Conservation (phyloP, 2,797 vertebrate genomes). For the Syngnathus acus region DNA sequence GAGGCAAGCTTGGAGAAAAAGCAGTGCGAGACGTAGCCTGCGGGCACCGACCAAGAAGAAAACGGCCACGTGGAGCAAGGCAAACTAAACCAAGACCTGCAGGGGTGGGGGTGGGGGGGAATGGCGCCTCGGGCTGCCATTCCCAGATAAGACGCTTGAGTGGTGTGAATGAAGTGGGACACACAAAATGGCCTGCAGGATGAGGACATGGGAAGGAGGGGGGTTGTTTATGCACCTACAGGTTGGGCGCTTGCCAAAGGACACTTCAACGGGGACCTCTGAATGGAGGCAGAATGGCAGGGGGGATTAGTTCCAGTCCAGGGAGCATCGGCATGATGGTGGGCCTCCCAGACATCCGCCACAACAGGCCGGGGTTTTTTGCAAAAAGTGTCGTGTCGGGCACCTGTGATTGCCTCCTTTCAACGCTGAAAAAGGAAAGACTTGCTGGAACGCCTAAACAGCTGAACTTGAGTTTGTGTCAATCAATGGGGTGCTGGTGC, state of each 20-base stretch:
- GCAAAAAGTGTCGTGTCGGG: too few relatives aligned
- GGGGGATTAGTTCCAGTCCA: constrained; percentile 42
- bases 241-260: constrained; percentile 16
- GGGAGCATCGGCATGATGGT: constrained; percentile 15
- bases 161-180: constrained; percentile 38
- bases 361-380: neutral
- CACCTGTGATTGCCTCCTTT: neutral
- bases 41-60: neutral
- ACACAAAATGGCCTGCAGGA: constrained; percentile 38
- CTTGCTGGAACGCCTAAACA: too few relatives aligned
- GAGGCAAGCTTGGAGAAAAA: neutral
- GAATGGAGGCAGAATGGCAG: constrained; percentile 15
- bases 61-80: neutral
- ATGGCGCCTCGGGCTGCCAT: neutral
- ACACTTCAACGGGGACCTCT: constrained; percentile 19
- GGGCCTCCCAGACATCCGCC: constrained; percentile 5
- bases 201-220: neutral
- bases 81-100: neutral
- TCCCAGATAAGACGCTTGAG: constrained; percentile 13
- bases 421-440: neutral
- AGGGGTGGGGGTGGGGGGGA: neutral
- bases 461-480: too few relatives aligned
- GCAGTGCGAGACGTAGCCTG: neutral
- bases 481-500: too few relatives aligned
- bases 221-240: constrained; percentile 57